phyloP scores from a whole-genome alignment of 2,888 invertebrate species.

The Operophtera brumata region DNA sequence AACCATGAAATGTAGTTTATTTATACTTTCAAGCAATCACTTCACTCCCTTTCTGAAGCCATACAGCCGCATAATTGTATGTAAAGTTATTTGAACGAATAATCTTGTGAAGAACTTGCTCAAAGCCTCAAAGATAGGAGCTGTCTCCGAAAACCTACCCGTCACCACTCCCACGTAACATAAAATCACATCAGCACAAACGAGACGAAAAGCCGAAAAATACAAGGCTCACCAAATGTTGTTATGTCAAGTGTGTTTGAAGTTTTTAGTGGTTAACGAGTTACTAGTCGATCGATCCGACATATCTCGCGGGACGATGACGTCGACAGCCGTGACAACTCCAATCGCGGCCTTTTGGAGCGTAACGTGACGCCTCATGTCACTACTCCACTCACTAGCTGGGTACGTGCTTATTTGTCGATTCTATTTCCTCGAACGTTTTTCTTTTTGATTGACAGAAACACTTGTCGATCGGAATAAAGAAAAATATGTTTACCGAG shows the following conservation, averaged over 20 bases:
- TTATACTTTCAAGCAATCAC: too few relatives aligned
- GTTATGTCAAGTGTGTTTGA: slow-evolving; percentile 18
- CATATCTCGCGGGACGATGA: slow-evolving; percentile 23
- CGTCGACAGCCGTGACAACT: slow-evolving; percentile 26
- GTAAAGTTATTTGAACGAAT: too few relatives aligned
- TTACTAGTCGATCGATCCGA: slow-evolving; percentile 23
- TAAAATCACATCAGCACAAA: not conserved
- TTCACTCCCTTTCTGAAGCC: too few relatives aligned
- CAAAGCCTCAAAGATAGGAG: too few relatives aligned
- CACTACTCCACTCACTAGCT: slow-evolving; percentile 17
- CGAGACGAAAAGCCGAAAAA: not conserved
- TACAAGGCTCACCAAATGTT: slow-evolving; percentile 8
- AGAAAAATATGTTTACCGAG: slow-evolving; percentile 8
- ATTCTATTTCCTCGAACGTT: slow-evolving; percentile 23
- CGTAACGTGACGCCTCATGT: slow-evolving; percentile 25
- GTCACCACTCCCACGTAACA: too few relatives aligned
- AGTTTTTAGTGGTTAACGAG: slow-evolving; percentile 28
- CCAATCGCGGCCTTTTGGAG: slow-evolving; percentile 27
- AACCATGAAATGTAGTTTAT: too few relatives aligned
- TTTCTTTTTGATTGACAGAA: slow-evolving; percentile 26
- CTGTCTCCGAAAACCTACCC: too few relatives aligned
- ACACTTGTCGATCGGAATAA: slow-evolving; percentile 13
- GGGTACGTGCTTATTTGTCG: slow-evolving; percentile 26
- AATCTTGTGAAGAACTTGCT: too few relatives aligned
- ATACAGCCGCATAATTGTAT: too few relatives aligned